These are phyloP conservation scores for Leucoraja ocellata DNA, from an alignment of 2,797 vertebrate species.

Conservation along the genomic window DNA sequence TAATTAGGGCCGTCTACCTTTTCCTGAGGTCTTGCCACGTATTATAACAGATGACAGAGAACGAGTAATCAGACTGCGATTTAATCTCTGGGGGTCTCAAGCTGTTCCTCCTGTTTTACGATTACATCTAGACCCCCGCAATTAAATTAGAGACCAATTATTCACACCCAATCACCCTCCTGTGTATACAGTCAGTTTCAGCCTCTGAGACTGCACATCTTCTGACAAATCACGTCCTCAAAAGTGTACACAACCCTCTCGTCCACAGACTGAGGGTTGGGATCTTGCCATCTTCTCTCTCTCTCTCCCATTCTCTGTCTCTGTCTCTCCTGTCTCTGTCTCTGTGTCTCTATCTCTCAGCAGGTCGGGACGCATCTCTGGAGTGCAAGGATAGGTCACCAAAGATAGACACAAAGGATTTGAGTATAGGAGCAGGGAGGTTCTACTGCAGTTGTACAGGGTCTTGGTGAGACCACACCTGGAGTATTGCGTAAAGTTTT, in stretches of 20 bases:
- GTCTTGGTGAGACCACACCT: too few species aligned
- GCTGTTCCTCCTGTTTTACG: not conserved
- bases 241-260: not conserved
- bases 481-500: too few species aligned
- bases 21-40: slow-evolving; percentile 3
- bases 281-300: not conserved
- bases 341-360: not conserved
- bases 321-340: not conserved
- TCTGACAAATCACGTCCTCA: not conserved
- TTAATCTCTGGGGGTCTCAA: slow-evolving; percentile 32
- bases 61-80: slow-evolving; percentile 26
- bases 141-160: slow-evolving; percentile 25
- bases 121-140: slow-evolving; percentile 25
- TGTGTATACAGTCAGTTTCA: not conserved
- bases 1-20: slow-evolving; percentile 19
- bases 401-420: too few species aligned
- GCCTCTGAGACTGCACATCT: not conserved
- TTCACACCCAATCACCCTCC: slow-evolving; percentile 15
- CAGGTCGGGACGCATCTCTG: too few species aligned
- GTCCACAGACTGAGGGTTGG: too few species aligned
- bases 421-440: too few species aligned
- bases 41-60: slow-evolving; percentile 25
- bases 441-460: too few species aligned
- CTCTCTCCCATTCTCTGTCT: not conserved
- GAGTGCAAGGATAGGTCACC: too few species aligned